phyloP scores from a whole-genome alignment of 1,140 invertebrate genomes.

The Solenopsis fugax region DNA sequence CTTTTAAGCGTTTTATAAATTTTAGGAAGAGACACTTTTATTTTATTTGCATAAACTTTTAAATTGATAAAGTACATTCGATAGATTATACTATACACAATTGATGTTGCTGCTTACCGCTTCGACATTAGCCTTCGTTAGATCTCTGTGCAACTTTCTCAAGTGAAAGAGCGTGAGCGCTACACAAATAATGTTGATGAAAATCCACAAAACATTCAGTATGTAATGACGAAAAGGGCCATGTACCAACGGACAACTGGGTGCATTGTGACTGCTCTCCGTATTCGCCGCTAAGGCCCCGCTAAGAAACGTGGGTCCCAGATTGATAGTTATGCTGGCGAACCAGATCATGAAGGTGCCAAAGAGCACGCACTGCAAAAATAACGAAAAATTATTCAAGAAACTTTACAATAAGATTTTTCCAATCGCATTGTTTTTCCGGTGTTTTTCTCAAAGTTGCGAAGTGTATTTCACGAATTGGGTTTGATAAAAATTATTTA shows the following conservation, averaged over 20 bases:
- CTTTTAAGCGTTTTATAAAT: background rate
- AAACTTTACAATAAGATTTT: background rate
- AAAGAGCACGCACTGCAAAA: conserved; percentile 94
- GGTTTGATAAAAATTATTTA: background rate
- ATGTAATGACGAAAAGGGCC: conserved; percentile 95
- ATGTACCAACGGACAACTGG: conserved; percentile 93
- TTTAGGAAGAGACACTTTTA: background rate
- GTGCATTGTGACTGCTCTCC: conserved; percentile 91
- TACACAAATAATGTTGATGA: conserved; percentile 95
- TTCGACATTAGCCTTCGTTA: conserved; percentile 91
- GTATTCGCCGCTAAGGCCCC: conserved; percentile 94
- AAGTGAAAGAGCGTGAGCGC: conserved; percentile 94
- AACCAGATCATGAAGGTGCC: conserved; percentile 98
- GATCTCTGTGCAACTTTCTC: conserved; percentile 93
- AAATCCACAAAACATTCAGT: conserved; percentile 95
- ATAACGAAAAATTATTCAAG: conserved; percentile 58
- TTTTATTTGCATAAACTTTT: background rate
- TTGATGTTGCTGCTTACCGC: conserved; percentile 84
- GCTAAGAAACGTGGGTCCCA: conserved; percentile 95
- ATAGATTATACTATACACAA: background rate
- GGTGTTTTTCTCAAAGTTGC: background rate
- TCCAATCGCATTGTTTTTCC: background rate
- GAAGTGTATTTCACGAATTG: background rate
- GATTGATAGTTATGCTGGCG: conserved; percentile 95
- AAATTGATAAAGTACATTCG: background rate